phyloP scores from a whole-genome alignment of 2,888 invertebrate species.

The Leptopilina myrica region DNA sequence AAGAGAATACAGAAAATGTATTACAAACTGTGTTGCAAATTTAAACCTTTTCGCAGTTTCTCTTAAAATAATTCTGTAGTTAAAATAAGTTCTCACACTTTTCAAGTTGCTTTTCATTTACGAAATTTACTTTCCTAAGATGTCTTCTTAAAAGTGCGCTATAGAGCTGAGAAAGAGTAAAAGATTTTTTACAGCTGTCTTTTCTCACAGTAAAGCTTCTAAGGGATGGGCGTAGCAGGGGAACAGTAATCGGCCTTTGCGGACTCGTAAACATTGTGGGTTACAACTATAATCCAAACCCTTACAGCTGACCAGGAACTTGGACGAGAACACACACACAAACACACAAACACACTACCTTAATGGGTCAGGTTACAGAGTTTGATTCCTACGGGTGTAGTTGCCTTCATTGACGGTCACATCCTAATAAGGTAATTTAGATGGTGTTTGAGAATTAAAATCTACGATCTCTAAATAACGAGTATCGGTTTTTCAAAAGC shows the following conservation, averaged over 20 bases:
- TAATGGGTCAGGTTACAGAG: constrained; percentile 67
- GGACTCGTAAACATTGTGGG: constrained; percentile 70
- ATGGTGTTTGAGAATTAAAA: not conserved
- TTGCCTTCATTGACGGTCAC: constrained; percentile 61
- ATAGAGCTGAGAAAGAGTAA: not conserved
- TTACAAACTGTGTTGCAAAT: not conserved
- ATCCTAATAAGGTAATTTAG: constrained; percentile 52
- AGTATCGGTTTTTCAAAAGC: too few relatives aligned
- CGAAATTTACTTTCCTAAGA: not conserved
- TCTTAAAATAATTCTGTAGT: not conserved
- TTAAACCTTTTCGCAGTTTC: not conserved
- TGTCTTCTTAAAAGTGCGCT: constrained; percentile 1
- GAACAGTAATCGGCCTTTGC: constrained; percentile 70
- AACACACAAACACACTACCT: constrained; percentile 53
- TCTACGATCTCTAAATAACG: not conserved
- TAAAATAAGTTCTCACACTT: not conserved
- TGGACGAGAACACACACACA: constrained; percentile 58
- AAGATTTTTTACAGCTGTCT: constrained; percentile 34
- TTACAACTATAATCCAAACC: constrained; percentile 64
- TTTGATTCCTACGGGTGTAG: constrained; percentile 61
- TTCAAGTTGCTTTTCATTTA: constrained; percentile 4
- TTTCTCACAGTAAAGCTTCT: constrained; percentile 30
- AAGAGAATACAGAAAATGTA: constrained; percentile 4
- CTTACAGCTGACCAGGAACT: constrained; percentile 65
- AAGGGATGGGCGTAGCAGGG: constrained; percentile 42